Evolutionary conservation across 2,113 vertebrate genomes (phyloP), one percentile per base, ranked within the genome.

Genomic region (Gnathochromis pfefferi): DNA sequence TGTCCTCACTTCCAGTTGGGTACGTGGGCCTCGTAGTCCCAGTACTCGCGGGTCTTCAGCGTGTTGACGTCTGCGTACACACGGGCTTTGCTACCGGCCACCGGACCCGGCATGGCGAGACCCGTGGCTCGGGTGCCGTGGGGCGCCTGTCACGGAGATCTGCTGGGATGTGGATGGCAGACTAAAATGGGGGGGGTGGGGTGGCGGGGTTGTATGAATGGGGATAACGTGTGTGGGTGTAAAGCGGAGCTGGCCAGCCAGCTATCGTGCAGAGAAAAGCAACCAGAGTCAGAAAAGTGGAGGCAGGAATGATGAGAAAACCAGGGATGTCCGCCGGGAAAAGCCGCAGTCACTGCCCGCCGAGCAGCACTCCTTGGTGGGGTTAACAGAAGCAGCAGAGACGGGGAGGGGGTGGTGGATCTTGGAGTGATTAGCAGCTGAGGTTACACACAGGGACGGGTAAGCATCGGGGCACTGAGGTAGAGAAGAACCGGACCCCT

Each of bases 1-100:
- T 65, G 17, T 86, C 85, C 96, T 97, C 97, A 99, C 98, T 98
- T 98, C 98, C 98, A 99, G 96, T 96, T 98, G 89, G 98, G 98
- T 86, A 98, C 96, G 95, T 99, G 98, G 93, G 98, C 93, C 95
- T 99, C 98, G 89, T 99, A 99, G 96, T 99, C 98, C 98, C 98
- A 99, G 96, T 99, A 99, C 88, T 99, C 98, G 95, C 98, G 97
- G 97, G 98, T 98, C 96, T 98, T 98, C 95, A 98, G 96, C 94
- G 97, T 98, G 97, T 99, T 99, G 94, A 98, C 98, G 93, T 99
- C 98, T 94, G 97, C 97, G 96, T 99, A 99, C 92, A 99, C 98
- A 96, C 98, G 97, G 96, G 98, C 97, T 96, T 97, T 97, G 96
- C 98, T 98, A 94, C 98, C 98, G 94, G 97, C 97, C 96, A 97